A percentile compares a stretch with the other conserved stretches of the same genome.
phyloP scores from a whole-genome alignment of 2,113 vertebrate genomes.

The Chaenocephalus aceratus region DNA sequence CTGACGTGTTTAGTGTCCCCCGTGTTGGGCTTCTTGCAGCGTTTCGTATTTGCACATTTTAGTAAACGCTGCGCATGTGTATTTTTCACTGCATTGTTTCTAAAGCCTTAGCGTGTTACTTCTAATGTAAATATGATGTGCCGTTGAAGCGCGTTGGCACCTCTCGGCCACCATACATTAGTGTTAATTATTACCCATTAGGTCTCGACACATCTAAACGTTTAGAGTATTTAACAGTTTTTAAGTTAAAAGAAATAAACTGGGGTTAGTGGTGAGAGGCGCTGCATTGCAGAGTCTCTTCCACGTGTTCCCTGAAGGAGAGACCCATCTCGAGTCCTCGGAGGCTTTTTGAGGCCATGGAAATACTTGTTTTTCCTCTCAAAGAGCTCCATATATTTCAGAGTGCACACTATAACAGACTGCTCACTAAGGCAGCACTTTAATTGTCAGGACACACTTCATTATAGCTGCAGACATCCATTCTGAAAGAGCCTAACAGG shows the following conservation, averaged over 20 bases:
- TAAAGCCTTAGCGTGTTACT: too few relatives aligned
- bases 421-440: constrained; percentile 61
- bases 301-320: constrained; percentile 51
- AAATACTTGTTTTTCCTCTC: constrained; percentile 36
- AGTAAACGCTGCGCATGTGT: too few relatives aligned
- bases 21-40: too few relatives aligned
- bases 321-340: constrained; percentile 35
- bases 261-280: constrained; percentile 44
- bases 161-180: constrained; percentile 15
- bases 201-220: constrained; percentile 13
- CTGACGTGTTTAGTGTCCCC: too few relatives aligned
- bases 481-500: constrained; percentile 54
- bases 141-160: too few relatives aligned
- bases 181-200: constrained; percentile 63
- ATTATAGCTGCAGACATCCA: constrained; percentile 56
- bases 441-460: constrained; percentile 66
- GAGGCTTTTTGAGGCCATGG: constrained; percentile 35
- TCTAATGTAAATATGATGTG: too few relatives aligned
- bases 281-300: constrained; percentile 58
- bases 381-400: constrained; percentile 51
- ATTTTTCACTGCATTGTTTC: too few relatives aligned
- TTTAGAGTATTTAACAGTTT: constrained; percentile 35
- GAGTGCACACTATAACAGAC: constrained; percentile 35
- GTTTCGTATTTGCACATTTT: too few relatives aligned
- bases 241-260: constrained; percentile 21